These are phyloP conservation scores for Neotoma lepida DNA, from an alignment of 2,113 vertebrate genomes.

Conservation along the genomic window DNA sequence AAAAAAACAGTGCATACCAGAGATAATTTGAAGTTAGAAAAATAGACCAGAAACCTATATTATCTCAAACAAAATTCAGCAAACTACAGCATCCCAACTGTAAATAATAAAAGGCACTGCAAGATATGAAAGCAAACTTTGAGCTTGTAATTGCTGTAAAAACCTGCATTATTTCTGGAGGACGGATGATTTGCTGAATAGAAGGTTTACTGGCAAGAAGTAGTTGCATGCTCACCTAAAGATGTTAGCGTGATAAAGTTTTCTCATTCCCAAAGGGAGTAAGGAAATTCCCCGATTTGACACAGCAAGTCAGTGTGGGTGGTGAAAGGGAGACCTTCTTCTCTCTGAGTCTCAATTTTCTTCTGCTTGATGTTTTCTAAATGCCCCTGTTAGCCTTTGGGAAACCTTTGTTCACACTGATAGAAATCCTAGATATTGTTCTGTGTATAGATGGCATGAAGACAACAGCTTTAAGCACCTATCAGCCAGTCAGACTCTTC, in stretches of 20 bases:
- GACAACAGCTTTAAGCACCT: background rate
- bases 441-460: background rate
- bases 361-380: constrained; percentile 36
- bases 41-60: background rate
- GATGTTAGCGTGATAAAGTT: constrained; percentile 55
- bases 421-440: background rate
- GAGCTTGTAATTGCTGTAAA: constrained; percentile 68
- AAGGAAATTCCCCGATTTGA: constrained; percentile 69
- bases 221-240: constrained; percentile 46
- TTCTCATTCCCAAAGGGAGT: constrained; percentile 44
- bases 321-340: constrained; percentile 49
- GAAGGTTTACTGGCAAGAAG: constrained; percentile 65
- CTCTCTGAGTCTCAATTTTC: background rate
- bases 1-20: constrained; percentile 28
- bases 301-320: constrained; percentile 42
- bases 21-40: constrained; percentile 46
- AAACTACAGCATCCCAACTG: background rate
- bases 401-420: constrained; percentile 25
- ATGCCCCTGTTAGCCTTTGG: background rate
- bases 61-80: constrained; percentile 50
- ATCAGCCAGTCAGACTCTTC: constrained; percentile 10
- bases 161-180: constrained; percentile 70
- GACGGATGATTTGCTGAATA: constrained; percentile 74
- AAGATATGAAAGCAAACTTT: constrained; percentile 49
- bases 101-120: constrained; percentile 63